phyloP scores from a whole-genome alignment of 2,113 vertebrate species.

The Manacus vitellinus region DNA sequence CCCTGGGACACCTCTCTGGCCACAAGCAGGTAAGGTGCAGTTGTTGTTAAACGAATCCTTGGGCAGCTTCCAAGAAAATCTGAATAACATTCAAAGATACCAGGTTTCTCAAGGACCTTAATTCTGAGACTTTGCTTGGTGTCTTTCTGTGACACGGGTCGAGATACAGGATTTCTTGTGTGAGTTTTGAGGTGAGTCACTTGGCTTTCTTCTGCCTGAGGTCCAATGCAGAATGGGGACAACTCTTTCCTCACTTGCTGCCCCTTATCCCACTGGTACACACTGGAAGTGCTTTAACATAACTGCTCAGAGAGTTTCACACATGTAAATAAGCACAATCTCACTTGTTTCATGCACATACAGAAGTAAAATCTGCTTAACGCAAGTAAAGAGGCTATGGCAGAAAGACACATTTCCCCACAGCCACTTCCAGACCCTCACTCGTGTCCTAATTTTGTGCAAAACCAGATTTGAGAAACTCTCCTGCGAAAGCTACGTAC shows the following conservation, averaged over 20 bases:
- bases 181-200: neutral
- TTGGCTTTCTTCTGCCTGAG: neutral
- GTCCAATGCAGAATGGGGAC: neutral
- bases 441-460: neutral
- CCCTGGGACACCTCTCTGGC: neutral
- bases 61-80: neutral
- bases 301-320: neutral
- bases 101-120: neutral
- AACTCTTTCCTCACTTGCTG: neutral
- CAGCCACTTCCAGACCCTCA: neutral
- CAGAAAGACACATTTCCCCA: neutral
- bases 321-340: neutral
- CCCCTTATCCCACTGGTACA: neutral
- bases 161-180: neutral
- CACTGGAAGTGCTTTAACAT: neutral
- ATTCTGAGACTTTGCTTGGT: neutral
- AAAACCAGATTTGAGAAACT: neutral
- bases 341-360: neutral
- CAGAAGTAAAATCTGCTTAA: neutral
- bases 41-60: fast-evolving
- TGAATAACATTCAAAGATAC: neutral
- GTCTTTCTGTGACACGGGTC: fast-evolving
- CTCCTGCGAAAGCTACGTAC: neutral
- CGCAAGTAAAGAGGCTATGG: fast-evolving
- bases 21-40: neutral